A percentile compares a stretch with the other conserved stretches of the same genome.
These are phyloP conservation scores for Drosophila recens DNA, from an alignment of 2,888 invertebrate species.

Conservation along the genomic window DNA sequence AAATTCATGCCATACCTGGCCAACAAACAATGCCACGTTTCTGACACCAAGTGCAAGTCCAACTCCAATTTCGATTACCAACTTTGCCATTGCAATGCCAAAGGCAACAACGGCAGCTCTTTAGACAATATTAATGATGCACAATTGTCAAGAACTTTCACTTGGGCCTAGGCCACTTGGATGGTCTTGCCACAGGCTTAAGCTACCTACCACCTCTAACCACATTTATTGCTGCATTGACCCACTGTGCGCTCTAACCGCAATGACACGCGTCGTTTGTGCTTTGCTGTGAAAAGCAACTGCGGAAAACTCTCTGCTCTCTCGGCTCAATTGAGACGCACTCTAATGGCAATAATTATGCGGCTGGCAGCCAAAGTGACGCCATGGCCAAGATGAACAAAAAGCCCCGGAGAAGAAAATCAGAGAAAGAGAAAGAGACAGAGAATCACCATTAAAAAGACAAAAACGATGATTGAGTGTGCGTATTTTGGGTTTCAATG, in stretches of 20 bases:
- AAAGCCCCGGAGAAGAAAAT: conserved; percentile 16
- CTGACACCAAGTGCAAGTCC: conserved; percentile 31
- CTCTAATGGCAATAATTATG: conserved; percentile 81
- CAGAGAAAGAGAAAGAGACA: conserved; percentile 3
- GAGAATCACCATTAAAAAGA: conserved; percentile 73
- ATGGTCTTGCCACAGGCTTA: conserved; percentile 41
- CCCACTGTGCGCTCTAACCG: conserved; percentile 65
- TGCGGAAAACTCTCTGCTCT: conserved; percentile 47
- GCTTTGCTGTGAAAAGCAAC: conserved; percentile 30
- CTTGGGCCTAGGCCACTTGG: conserved; percentile 75
- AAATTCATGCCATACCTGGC: conserved; percentile 45
- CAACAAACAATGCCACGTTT: conserved; percentile 56
- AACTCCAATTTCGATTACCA: conserved; percentile 50
- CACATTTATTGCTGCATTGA: conserved; percentile 38
- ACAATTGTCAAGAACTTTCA: conserved; percentile 79
- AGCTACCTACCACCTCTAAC: conserved; percentile 9
- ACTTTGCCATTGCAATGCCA: conserved; percentile 53
- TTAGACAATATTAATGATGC: conserved; percentile 78
- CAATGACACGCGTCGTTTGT: conserved; percentile 77
- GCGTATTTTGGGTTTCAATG: conserved; percentile 78
- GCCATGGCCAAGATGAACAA: conserved; percentile 37
- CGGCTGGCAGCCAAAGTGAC: conserved; percentile 57
- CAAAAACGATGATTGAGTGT: conserved; percentile 81
- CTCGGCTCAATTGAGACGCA: conserved; percentile 76
- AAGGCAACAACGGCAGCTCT: conserved; percentile 41